phyloP scores from a whole-genome alignment of 2,113 vertebrate species.

The Antigone vipio region DNA sequence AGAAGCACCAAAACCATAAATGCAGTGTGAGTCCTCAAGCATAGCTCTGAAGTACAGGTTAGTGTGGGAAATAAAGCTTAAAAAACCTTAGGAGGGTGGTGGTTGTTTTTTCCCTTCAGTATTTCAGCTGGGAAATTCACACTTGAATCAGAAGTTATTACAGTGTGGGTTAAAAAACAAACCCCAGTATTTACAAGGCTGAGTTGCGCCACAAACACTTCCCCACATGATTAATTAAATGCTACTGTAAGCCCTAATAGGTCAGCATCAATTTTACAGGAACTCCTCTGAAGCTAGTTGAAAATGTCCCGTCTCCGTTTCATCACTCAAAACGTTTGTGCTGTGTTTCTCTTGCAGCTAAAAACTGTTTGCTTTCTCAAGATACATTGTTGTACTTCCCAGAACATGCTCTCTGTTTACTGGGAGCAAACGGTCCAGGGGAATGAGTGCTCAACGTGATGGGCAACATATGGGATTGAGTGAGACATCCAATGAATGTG shows the following conservation, averaged over 20 bases:
- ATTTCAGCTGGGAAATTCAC: neutral
- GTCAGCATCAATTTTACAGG: neutral
- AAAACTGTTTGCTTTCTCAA: slow-evolving; percentile 30
- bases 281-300: neutral
- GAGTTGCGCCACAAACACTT: neutral
- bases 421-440: neutral
- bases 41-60: neutral
- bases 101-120: neutral
- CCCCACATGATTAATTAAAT: neutral
- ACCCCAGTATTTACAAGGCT: neutral
- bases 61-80: neutral
- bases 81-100: neutral
- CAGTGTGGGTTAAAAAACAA: neutral
- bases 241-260: neutral
- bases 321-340: neutral
- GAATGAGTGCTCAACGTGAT: slow-evolving; percentile 8
- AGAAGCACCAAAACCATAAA: neutral
- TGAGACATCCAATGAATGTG: slow-evolving; percentile 25
- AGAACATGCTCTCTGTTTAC: slow-evolving; percentile 9
- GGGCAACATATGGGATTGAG: slow-evolving; percentile 19
- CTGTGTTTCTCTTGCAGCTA: neutral
- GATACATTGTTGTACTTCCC: neutral
- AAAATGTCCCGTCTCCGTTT: slow-evolving; percentile 9
- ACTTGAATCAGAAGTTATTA: neutral
- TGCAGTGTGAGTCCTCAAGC: neutral